Conservation (phyloP, 1,140 invertebrate species). For the Drosophila burlai region DNA sequence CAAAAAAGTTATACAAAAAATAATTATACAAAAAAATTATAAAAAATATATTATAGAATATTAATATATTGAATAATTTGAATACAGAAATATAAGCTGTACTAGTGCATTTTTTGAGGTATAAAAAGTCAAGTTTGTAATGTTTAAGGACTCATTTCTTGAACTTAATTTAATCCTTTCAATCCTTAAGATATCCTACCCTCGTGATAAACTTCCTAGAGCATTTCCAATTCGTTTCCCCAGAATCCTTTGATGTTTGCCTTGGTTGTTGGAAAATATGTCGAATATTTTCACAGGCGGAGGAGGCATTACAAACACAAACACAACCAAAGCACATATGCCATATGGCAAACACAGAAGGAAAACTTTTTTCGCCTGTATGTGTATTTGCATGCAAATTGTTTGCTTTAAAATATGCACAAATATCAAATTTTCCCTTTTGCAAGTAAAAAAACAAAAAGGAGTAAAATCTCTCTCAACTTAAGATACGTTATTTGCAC, state of each 20-base stretch:
- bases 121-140: too few species aligned
- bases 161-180: not conserved
- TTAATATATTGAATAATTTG: too few species aligned
- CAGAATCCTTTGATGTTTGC: constrained; percentile 50
- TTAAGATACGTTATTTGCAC: constrained; percentile 33
- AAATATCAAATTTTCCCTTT: constrained; percentile 57
- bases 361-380: constrained; percentile 58
- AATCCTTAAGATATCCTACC: not conserved
- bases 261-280: constrained; percentile 77
- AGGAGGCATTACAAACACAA: constrained; percentile 66
- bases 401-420: constrained; percentile 81
- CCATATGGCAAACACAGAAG: constrained; percentile 59
- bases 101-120: too few species aligned
- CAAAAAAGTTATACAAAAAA: too few species aligned
- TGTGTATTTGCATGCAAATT: constrained; percentile 77
- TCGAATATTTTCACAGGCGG: constrained; percentile 77
- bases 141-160: too few species aligned
- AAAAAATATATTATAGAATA: too few species aligned
- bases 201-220: constrained; percentile 12
- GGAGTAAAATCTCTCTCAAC: constrained; percentile 22
- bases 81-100: too few species aligned
- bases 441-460: not conserved
- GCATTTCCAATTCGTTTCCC: constrained; percentile 47
- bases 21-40: too few species aligned
- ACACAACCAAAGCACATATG: constrained; percentile 45